A percentile compares a stretch with the other conserved stretches of the same genome.
Evolutionary conservation across 2,888 invertebrate genomes (phyloP).

Genomic region (Nowickia ferox): DNA sequence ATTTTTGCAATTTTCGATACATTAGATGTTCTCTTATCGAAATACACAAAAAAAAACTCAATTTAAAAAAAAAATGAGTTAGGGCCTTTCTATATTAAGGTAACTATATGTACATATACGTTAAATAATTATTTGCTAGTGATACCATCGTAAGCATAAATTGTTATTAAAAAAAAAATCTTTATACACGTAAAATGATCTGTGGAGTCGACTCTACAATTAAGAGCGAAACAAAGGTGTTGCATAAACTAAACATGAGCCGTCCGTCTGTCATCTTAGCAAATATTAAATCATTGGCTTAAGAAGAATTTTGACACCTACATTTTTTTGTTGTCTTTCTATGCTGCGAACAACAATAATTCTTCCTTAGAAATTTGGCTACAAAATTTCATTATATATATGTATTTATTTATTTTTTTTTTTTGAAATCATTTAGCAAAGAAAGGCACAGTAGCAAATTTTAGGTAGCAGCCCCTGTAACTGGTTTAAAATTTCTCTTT

Average conservation of each 20-base stretch:
- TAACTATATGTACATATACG: too few relatives aligned
- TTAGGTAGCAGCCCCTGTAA: constrained; percentile 59
- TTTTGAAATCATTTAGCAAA: background rate
- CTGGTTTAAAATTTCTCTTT: constrained; percentile 59
- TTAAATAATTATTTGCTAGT: background rate
- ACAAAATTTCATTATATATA: constrained; percentile 46
- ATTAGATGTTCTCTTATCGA: too few relatives aligned
- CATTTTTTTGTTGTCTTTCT: constrained; percentile 18
- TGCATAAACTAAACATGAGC: constrained; percentile 59
- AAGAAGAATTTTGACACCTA: constrained; percentile 81
- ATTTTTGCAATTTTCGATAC: too few relatives aligned
- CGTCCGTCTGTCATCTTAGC: constrained; percentile 70
- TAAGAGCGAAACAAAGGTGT: constrained; percentile 46
- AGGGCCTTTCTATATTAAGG: too few relatives aligned
- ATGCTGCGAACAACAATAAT: background rate
- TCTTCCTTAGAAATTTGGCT: constrained; percentile 21
- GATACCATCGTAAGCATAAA: constrained; percentile 32
- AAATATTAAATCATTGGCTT: constrained; percentile 81
- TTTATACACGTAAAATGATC: constrained; percentile 60
- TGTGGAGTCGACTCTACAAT: constrained; percentile 49
- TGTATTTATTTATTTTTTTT: background rate
- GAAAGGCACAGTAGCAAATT: constrained; percentile 45
- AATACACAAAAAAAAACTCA: too few relatives aligned
- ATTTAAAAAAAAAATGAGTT: too few relatives aligned
- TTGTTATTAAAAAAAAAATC: constrained; percentile 69